phyloP scores from a whole-genome alignment of 2,888 invertebrate species.

The Drosophila kuntzei region DNA sequence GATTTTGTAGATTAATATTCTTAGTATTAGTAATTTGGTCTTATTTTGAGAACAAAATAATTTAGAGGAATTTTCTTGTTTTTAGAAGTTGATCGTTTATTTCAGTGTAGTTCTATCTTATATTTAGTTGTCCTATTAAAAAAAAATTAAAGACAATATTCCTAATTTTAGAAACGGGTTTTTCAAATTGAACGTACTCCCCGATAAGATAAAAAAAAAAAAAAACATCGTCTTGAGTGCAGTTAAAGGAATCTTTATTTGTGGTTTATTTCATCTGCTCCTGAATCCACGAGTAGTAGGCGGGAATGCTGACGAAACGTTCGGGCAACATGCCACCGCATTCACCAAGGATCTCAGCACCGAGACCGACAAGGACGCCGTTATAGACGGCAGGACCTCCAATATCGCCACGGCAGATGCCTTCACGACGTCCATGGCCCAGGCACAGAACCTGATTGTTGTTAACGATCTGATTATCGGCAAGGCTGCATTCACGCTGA shows the following conservation, averaged over 20 bases:
- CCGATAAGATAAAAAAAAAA: background rate
- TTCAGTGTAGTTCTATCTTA: too few relatives aligned
- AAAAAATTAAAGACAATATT: too few relatives aligned
- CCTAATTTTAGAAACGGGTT: too few relatives aligned
- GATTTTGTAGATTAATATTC: too few relatives aligned
- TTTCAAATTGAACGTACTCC: background rate
- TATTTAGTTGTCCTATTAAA: too few relatives aligned
- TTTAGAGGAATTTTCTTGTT: too few relatives aligned
- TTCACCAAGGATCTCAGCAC: conserved; percentile 71
- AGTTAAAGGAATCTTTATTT: conserved; percentile 3
- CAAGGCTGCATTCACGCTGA: conserved; percentile 38
- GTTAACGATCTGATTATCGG: background rate
- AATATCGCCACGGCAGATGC: conserved; percentile 82
- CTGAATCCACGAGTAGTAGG: conserved; percentile 70
- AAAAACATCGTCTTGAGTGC: background rate
- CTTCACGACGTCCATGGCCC: conserved; percentile 74
- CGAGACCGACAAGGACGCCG: conserved; percentile 72
- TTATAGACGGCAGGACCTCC: conserved; percentile 82
- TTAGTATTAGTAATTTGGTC: too few relatives aligned
- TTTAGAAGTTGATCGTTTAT: too few relatives aligned
- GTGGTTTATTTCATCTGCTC: conserved; percentile 56
- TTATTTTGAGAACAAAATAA: too few relatives aligned
- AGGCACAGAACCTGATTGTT: conserved; percentile 77
- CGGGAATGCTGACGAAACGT: conserved; percentile 72
- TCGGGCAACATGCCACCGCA: conserved; percentile 79